Conservation (phyloP, 2,888 invertebrate genomes). For the Callyntrura guangdongensis region DNA sequence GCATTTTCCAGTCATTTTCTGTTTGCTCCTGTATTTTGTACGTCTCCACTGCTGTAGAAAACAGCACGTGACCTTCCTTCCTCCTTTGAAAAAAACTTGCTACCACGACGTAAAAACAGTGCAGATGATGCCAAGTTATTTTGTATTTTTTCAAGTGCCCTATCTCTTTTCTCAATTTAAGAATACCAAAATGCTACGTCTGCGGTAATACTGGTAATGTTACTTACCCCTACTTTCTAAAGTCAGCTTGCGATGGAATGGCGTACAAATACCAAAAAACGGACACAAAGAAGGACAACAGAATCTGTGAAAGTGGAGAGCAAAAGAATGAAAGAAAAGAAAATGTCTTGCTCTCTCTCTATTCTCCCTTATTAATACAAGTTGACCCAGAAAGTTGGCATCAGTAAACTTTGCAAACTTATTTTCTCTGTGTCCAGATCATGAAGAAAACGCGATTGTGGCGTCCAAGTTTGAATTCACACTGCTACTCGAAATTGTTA, state of each 20-base stretch:
- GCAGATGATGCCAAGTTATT: slow-evolving; percentile 59
- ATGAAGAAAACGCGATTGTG: not conserved
- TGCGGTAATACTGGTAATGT: not conserved
- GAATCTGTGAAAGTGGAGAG: not conserved
- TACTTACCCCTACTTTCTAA: not conserved
- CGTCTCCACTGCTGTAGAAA: not conserved
- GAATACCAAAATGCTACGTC: not conserved
- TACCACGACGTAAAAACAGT: slow-evolving; percentile 24
- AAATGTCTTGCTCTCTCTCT: not conserved
- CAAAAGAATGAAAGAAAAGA: not conserved
- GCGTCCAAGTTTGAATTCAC: slow-evolving; percentile 26
- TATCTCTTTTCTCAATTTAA: slow-evolving; percentile 19
- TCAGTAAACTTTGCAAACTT: slow-evolving; percentile 63
- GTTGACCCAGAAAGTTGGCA: slow-evolving; percentile 72
- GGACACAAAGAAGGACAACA: not conserved
- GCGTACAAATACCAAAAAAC: slow-evolving; percentile 15
- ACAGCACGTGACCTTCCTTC: slow-evolving; percentile 71
- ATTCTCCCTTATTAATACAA: slow-evolving; percentile 20
- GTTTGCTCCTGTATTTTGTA: not conserved
- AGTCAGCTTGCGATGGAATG: slow-evolving; percentile 39
- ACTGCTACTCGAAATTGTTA: slow-evolving; percentile 23
- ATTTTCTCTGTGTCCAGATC: slow-evolving; percentile 26
- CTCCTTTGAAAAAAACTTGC: slow-evolving; percentile 36
- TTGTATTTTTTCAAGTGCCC: slow-evolving; percentile 53
- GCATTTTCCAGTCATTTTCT: slow-evolving; percentile 28